Percentiles rank a stretch among this genome's conserved stretches.
phyloP scores from a whole-genome alignment of 1,140 invertebrate species.

The Drosophila bocqueti region DNA sequence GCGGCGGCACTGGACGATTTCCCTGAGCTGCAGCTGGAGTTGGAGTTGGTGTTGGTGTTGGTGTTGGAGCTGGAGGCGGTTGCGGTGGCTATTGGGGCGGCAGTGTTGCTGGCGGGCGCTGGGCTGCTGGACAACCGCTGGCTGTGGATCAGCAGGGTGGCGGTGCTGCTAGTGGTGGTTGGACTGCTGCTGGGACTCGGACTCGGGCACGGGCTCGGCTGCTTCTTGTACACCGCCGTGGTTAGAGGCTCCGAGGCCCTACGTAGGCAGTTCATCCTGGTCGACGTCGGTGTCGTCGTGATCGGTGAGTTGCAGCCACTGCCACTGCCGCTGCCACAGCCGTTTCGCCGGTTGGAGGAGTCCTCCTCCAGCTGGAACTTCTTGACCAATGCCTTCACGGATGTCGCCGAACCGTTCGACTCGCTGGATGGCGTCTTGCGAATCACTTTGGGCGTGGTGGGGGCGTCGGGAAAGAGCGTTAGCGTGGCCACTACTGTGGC shows the following conservation, averaged over 20 bases:
- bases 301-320: constrained; percentile 29
- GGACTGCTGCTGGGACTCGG: constrained; percentile 33
- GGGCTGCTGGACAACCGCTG: constrained; percentile 35
- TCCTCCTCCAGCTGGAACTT: constrained; percentile 83
- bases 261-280: constrained; percentile 80
- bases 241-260: constrained; percentile 69
- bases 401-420: constrained; percentile 69
- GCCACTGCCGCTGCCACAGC: constrained; percentile 2
- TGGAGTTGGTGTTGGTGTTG: constrained; percentile 18
- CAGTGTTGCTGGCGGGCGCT: constrained; percentile 15
- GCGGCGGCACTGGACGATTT: constrained; percentile 29
- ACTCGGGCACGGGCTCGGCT: constrained; percentile 43
- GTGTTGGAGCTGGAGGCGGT: constrained; percentile 17
- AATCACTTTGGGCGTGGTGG: constrained; percentile 87
- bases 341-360: constrained; percentile 3
- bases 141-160: constrained; percentile 42
- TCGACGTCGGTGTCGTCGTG: constrained; percentile 40
- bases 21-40: constrained; percentile 25
- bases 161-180: constrained; percentile 31
- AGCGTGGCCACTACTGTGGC: constrained; percentile 72
- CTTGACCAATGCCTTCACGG: constrained; percentile 82
- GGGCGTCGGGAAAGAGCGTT: constrained; percentile 86
- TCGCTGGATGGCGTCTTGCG: constrained; percentile 79
- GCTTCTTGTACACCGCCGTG: constrained; percentile 72
- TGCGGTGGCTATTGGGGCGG: constrained; percentile 9